Conservation (phyloP, 2,888 invertebrate genomes). For the Sipunculus nudus region DNA sequence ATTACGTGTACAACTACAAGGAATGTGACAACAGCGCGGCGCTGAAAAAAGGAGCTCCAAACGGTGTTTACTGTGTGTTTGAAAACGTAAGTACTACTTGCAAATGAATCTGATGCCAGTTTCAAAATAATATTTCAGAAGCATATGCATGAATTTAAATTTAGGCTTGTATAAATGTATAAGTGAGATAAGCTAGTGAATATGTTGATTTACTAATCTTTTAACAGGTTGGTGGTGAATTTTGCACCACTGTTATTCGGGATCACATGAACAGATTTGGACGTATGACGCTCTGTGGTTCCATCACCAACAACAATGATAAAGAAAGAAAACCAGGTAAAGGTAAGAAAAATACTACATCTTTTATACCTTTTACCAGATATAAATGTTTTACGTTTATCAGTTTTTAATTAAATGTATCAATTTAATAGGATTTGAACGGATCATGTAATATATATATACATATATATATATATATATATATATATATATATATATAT, state of each 20-base stretch:
- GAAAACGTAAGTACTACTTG: constrained; percentile 74
- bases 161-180: no score
- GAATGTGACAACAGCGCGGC: constrained; percentile 70
- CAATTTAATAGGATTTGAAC: no score
- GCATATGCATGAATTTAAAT: no score
- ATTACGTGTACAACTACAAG: constrained; percentile 79
- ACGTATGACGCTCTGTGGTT: constrained; percentile 74
- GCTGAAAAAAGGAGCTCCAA: constrained; percentile 73
- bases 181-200: no score
- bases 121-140: no score
- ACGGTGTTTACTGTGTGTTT: constrained; percentile 81
- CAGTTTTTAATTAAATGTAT: no score
- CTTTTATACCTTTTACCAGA: background rate
- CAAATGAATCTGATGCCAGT: no score
- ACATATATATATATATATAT: no score
- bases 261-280: constrained; percentile 73
- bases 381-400: no score
- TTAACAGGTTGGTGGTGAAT: constrained; percentile 75
- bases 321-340: constrained; percentile 38
- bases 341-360: background rate
- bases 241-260: constrained; percentile 72
- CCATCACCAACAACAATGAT: constrained; percentile 74
- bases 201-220: no score
- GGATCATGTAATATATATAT: no score
- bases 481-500: no score